phyloP scores from a whole-genome alignment of 2,113 vertebrate genomes.

The Protomyctophum bolini region DNA sequence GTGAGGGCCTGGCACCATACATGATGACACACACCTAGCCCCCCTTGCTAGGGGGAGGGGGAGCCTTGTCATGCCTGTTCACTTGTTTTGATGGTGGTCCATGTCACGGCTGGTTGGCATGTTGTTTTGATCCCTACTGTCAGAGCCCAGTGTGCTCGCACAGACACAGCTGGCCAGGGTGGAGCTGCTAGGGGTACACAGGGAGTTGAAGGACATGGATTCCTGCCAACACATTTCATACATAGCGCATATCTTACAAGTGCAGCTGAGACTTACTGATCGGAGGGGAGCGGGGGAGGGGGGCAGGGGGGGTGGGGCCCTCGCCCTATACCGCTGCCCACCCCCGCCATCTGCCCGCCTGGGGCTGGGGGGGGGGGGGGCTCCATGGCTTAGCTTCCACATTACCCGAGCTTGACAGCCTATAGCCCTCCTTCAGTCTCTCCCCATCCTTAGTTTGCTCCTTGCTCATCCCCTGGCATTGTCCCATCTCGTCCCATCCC shows the following conservation, averaged over 20 bases:
- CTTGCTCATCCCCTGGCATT: neutral
- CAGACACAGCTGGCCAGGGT: slow-evolving; percentile 75
- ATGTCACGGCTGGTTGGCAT: slow-evolving; percentile 65
- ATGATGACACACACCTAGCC: slow-evolving; percentile 30
- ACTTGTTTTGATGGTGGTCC: slow-evolving; percentile 64
- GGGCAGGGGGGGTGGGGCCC: slow-evolving; percentile 13
- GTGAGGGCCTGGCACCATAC: slow-evolving; percentile 18
- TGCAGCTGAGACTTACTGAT: slow-evolving; percentile 64
- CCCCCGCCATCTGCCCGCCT: slow-evolving; percentile 75
- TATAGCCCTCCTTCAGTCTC: slow-evolving; percentile 56
- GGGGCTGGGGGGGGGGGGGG: slow-evolving; percentile 35
- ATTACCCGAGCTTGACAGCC: slow-evolving; percentile 54
- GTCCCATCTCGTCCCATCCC: neutral
- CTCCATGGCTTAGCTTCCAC: slow-evolving; percentile 54
- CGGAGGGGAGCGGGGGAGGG: slow-evolving; percentile 18
- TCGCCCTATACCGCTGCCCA: slow-evolving; percentile 51
- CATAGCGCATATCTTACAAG: slow-evolving; percentile 72
- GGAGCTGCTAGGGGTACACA: slow-evolving; percentile 59
- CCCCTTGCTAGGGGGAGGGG: slow-evolving; percentile 44
- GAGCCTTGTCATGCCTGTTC: slow-evolving; percentile 48
- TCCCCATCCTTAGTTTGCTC: slow-evolving; percentile 13
- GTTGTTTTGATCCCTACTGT: slow-evolving; percentile 77
- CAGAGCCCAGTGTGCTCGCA: slow-evolving; percentile 69
- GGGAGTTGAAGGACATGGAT: slow-evolving; percentile 80
- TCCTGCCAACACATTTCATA: slow-evolving; percentile 77